Base-by-base conservation (phyloP, 2,797 vertebrate species). In the Eremophila alpestris region DNA sequence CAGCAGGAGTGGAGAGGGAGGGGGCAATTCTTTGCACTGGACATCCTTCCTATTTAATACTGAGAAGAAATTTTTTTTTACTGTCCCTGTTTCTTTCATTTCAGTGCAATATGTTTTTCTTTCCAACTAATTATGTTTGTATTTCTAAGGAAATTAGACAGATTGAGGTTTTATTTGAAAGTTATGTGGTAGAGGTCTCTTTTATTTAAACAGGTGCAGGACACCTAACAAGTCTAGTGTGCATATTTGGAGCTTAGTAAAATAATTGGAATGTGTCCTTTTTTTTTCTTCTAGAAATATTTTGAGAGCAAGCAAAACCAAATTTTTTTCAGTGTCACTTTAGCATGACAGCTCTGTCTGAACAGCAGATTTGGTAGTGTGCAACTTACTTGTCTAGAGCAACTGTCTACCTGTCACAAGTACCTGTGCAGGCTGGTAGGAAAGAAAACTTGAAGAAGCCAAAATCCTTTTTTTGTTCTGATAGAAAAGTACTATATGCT, bases 131-230 rank as follows among this genome's bases (percentile, higher is more conserved):
- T 23, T 93, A 45, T 78, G 89, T 95, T 95, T 95, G 68, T 92
- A 49, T 60, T 90, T 83, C 83, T 84, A 79, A 94, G 68, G 73
- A 93, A 87, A 84, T 84, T 56, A 95, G 77, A 80, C 83, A 65
- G 80, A 80, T 36, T 83, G 62, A 10, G 62, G 79, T 89, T 96
- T 95, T 95, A 46, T 96, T 97, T 96, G 69, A 77, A 87, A 91
- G 49, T 90, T 88, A 64, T 0, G 15, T 77, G 63, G 40, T 86
- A 70, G 82, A 83, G 59, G 70, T 94, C 52, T 86, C 64, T 84
- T 83, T 84, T 95, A 95, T 95, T 94, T 94, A 95, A 95, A 82
- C 78, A 93, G 97, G 96, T 98, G 96, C 96, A 87, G 93, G 95
- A 96, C 93, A 94, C 93, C 89, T 81, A 38, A 55, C 73, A 90